These are phyloP conservation scores for Sericinus montela DNA, from an alignment of 2,888 invertebrate genomes.

Conservation along the genomic window DNA sequence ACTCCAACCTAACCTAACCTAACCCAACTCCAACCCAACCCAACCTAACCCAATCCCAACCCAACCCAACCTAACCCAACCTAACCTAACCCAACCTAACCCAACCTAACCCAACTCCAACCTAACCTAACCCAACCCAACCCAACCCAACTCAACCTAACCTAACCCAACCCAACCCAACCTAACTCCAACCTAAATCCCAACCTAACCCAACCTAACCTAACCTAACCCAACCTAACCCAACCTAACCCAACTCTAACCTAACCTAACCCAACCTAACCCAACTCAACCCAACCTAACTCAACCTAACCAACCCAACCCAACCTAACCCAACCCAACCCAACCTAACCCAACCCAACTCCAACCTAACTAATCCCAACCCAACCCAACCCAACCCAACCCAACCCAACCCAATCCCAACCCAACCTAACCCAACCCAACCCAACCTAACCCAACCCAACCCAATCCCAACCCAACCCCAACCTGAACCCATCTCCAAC, in stretches of 20 bases:
- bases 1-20: constrained; percentile 30
- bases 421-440: neutral
- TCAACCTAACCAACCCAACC: no score
- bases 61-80: no score
- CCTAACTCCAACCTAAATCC: no score
- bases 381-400: constrained; percentile 1
- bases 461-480: no score
- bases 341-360: constrained; percentile 29
- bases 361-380: constrained; percentile 26
- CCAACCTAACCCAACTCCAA: constrained; percentile 30
- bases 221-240: constrained; percentile 29
- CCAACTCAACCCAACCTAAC: constrained; percentile 25
- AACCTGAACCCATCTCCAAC: constrained; percentile 1
- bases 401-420: no score
- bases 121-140: constrained; percentile 32
- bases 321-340: constrained; percentile 26
- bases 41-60: no score
- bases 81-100: constrained; percentile 31
- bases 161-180: constrained; percentile 32
- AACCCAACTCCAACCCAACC: no score
- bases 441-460: constrained; percentile 3
- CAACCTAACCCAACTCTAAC: no score
- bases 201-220: no score
- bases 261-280: constrained; percentile 25
- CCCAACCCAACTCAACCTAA: constrained; percentile 33